phyloP scores from a whole-genome alignment of 2,113 vertebrate genomes.

The Gorsachius goisagi region DNA sequence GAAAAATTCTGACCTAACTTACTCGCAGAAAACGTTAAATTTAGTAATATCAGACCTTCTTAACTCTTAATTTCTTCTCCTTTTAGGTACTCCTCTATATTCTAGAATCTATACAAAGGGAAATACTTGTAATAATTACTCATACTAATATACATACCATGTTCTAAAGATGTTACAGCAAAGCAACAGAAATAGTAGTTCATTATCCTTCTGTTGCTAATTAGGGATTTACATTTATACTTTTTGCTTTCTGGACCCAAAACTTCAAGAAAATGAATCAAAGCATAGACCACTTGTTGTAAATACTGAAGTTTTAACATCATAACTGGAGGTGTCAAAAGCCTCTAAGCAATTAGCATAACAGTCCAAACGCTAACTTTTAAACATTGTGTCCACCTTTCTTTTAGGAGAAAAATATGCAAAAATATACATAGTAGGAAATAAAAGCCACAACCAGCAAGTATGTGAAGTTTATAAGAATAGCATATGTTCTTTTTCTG shows the following conservation, averaged over 20 bases:
- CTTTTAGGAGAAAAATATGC: background rate
- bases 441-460: conserved; percentile 33
- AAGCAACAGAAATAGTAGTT: conserved; percentile 3
- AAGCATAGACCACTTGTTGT: background rate
- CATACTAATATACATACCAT: background rate
- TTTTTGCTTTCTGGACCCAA: background rate
- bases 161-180: background rate
- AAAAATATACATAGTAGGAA: background rate
- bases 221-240: background rate
- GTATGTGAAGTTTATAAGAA: conserved; percentile 48
- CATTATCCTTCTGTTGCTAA: conserved; percentile 6
- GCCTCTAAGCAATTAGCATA: background rate
- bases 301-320: background rate
- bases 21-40: background rate
- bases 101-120: background rate
- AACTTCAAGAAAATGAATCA: background rate
- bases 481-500: conserved; percentile 56
- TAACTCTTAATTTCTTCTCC: background rate
- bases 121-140: background rate
- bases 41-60: background rate
- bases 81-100: background rate
- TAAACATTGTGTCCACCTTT: background rate
- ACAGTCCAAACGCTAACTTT: background rate
- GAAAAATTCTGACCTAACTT: background rate
- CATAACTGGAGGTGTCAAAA: background rate